Evolutionary conservation across 2,797 vertebrate species (phyloP).

Genomic region (Ciconia nigra): DNA sequence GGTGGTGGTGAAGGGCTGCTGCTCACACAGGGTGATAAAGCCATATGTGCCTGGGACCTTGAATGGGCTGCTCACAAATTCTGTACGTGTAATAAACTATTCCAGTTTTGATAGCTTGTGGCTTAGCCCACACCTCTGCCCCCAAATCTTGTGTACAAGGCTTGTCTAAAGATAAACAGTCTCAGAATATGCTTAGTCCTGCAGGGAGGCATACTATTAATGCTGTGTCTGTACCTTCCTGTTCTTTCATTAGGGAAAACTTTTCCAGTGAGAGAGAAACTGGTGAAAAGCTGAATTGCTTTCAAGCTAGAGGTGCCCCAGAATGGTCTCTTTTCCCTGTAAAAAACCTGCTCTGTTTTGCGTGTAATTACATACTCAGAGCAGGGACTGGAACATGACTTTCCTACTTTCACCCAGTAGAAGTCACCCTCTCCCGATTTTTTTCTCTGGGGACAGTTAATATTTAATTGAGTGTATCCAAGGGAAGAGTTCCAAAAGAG

Average conservation of each 20-base stretch:
- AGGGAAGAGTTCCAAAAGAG: background rate
- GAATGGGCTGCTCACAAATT: background rate
- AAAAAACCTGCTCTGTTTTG: background rate
- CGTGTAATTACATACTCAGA: background rate
- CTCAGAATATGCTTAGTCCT: background rate
- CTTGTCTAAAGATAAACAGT: background rate
- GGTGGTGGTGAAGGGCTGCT: background rate
- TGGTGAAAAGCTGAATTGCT: background rate
- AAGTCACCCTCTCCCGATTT: background rate
- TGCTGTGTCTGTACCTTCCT: background rate
- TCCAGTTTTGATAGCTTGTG: background rate
- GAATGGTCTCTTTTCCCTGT: background rate
- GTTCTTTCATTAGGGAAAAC: background rate
- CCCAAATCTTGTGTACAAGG: background rate
- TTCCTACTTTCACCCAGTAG: slow-evolving; percentile 13
- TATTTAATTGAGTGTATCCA: background rate
- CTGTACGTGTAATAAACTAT: background rate
- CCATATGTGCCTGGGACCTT: background rate
- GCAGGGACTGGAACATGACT: background rate
- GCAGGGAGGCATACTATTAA: background rate
- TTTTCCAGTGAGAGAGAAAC: background rate
- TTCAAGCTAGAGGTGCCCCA: background rate
- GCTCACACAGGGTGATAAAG: background rate
- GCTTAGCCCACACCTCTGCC: background rate
- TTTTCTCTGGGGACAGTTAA: background rate